Percentiles rank a stretch among this genome's conserved stretches.
Conservation (phyloP, 2,113 vertebrate species). For the Camelus dromedarius region DNA sequence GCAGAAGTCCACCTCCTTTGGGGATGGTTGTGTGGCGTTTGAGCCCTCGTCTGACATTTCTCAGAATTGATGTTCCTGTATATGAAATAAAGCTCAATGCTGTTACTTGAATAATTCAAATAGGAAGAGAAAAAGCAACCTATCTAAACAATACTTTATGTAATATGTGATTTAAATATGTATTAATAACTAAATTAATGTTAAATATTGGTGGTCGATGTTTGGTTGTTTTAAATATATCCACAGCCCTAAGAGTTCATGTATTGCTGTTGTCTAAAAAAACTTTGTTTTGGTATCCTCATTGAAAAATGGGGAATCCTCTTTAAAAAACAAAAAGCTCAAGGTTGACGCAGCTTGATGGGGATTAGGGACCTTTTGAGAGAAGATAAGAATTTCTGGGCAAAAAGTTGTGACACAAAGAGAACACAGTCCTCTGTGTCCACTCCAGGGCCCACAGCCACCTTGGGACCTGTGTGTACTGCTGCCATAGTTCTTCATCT, state of each 20-base stretch:
- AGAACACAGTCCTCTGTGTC: background rate
- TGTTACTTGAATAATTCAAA: conserved; percentile 24
- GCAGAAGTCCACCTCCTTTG: background rate
- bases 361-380: background rate
- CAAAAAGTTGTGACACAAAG: background rate
- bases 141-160: conserved; percentile 25
- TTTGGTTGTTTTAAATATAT: conserved; percentile 29
- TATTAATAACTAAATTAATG: conserved; percentile 24
- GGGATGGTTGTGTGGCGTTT: background rate
- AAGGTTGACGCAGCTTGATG: background rate
- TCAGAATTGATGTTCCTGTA: conserved; percentile 33
- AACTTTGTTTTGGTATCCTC: background rate
- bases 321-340: background rate
- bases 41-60: background rate
- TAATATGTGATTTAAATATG: background rate
- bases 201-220: background rate
- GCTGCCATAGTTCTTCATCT: background rate
- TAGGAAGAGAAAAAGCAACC: background rate
- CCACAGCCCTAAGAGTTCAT: background rate
- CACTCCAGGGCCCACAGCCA: background rate
- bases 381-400: conserved; percentile 14
- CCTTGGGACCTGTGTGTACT: background rate
- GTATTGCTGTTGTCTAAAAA: background rate
- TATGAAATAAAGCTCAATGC: conserved; percentile 10
- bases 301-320: conserved; percentile 20